phyloP scores from a whole-genome alignment of 2,888 invertebrate species.

The Acrocyrtus sp. region DNA sequence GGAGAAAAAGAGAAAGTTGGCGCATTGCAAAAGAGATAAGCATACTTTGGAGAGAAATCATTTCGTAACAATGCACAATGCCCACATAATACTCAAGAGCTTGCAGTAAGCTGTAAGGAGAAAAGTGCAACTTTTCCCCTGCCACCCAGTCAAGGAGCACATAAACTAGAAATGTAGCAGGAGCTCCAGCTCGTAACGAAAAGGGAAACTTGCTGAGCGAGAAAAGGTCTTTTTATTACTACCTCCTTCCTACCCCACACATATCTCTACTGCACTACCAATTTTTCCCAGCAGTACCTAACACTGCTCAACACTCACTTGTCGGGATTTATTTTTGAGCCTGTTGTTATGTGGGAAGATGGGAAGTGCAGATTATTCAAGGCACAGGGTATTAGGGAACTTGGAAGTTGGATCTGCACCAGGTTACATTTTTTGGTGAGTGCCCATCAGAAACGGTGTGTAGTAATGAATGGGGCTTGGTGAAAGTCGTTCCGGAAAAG shows the following conservation, averaged over 20 bases:
- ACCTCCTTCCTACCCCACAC: background rate
- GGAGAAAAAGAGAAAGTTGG: background rate
- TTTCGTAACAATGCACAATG: too few relatives aligned
- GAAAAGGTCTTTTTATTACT: background rate
- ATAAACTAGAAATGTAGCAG: slow-evolving; percentile 14
- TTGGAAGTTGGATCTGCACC: too few relatives aligned
- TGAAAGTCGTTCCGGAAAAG: slow-evolving; percentile 52
- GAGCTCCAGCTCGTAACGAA: slow-evolving; percentile 43
- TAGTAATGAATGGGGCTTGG: slow-evolving; percentile 39
- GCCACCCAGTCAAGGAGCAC: background rate
- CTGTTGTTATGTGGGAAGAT: background rate
- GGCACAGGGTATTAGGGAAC: slow-evolving; percentile 9
- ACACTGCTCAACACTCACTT: too few relatives aligned
- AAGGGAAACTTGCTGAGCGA: slow-evolving; percentile 23
- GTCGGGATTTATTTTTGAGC: too few relatives aligned
- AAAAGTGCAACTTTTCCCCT: background rate
- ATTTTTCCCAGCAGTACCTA: too few relatives aligned
- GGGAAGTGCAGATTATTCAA: background rate
- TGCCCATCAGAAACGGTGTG: too few relatives aligned
- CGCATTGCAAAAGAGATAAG: background rate
- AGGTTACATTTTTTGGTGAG: too few relatives aligned
- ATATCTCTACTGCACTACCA: too few relatives aligned
- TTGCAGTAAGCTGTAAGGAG: too few relatives aligned
- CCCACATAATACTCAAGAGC: too few relatives aligned
- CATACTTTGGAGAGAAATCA: too few relatives aligned